Conservation (phyloP, 2,888 invertebrate species). For the Taenaris catops region DNA sequence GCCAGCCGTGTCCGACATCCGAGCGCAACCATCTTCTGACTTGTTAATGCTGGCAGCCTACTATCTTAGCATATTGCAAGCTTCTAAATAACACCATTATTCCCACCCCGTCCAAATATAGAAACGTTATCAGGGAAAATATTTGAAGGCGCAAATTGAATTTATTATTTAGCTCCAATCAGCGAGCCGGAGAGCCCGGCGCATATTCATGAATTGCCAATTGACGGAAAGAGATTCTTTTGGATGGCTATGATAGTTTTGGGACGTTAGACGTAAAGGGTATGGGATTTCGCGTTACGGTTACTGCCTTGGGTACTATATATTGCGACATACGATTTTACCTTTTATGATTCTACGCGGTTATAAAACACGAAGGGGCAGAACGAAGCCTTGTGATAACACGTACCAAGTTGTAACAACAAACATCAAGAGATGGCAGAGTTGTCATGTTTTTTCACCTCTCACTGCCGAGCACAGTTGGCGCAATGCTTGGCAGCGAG, state of each 20-base stretch:
- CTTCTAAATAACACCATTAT: constrained; percentile 75
- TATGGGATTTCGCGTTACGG: constrained; percentile 9
- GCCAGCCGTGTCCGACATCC: constrained; percentile 28
- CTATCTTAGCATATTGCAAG: constrained; percentile 79
- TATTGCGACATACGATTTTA: too few species aligned
- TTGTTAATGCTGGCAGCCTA: constrained; percentile 74
- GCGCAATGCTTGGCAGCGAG: too few species aligned
- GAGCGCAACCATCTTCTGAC: constrained; percentile 72
- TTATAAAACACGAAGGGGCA: too few species aligned
- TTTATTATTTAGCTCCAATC: constrained; percentile 74
- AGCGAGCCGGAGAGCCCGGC: constrained; percentile 35
- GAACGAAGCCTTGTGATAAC: too few species aligned
- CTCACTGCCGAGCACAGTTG: too few species aligned
- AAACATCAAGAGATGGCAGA: too few species aligned
- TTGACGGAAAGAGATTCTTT: constrained; percentile 26
- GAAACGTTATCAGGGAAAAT: constrained; percentile 65
- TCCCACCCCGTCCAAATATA: constrained; percentile 63
- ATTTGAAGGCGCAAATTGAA: constrained; percentile 75
- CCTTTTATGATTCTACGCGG: too few species aligned
- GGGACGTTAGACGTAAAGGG: constrained; percentile 16
- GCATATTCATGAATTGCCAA: constrained; percentile 36
- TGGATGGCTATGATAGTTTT: constrained; percentile 23
- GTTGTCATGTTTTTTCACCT: too few species aligned
- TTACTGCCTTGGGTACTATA: too few species aligned
- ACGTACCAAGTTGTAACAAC: too few species aligned